Conservation (phyloP, 2,797 vertebrate species). For the Manis javanica region DNA sequence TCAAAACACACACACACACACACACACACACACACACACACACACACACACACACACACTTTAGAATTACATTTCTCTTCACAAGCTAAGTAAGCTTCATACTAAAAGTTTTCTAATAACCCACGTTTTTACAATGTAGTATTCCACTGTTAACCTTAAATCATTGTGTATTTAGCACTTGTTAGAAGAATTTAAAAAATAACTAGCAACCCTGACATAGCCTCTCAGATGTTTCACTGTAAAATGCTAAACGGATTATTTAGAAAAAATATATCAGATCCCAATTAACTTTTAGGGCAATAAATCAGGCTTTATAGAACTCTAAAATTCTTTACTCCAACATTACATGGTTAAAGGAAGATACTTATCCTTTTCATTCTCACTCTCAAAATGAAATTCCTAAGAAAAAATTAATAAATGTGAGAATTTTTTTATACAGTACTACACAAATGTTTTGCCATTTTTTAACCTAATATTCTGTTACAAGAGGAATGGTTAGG, state of each 20-base stretch:
- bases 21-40: not conserved
- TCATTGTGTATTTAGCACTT: constrained; percentile 30
- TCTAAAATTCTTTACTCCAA: constrained; percentile 41
- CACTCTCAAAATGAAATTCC: constrained; percentile 6
- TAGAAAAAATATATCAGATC: constrained; percentile 7
- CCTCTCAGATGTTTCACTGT: constrained; percentile 5
- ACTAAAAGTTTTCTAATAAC: constrained; percentile 1
- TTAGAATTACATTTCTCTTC: constrained; percentile 22
- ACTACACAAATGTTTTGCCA: constrained; percentile 53
- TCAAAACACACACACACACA: not conserved
- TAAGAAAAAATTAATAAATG: constrained; percentile 25
- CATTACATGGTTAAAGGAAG: not conserved
- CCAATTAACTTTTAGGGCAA: constrained; percentile 29
- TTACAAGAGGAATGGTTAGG: constrained; percentile 23
- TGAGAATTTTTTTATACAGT: constrained; percentile 33
- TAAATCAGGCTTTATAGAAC: constrained; percentile 1
- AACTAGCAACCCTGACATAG: not conserved
- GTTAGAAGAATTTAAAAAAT: constrained; percentile 48
- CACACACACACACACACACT: not conserved
- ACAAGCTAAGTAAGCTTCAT: constrained; percentile 53
- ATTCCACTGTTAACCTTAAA: not conserved
- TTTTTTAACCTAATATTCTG: constrained; percentile 39
- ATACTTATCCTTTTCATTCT: constrained; percentile 4
- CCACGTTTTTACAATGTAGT: not conserved
- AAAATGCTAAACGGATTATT: constrained; percentile 38